Conservation (phyloP, 2,888 invertebrate genomes). For the Pimpla rufipes region DNA sequence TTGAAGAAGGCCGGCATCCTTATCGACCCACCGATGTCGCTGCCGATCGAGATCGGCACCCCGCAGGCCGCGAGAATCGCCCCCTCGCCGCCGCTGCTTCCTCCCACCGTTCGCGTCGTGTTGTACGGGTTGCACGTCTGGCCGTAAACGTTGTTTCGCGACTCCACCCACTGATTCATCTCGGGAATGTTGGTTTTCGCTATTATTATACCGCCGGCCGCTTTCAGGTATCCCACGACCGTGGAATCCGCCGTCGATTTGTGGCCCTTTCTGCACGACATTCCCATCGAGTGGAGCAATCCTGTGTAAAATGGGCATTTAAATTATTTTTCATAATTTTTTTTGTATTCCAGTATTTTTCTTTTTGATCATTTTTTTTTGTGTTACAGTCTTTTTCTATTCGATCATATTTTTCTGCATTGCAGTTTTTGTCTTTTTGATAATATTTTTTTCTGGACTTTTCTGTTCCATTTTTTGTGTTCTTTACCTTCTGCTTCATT, state of each 20-base stretch:
- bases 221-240: constrained; percentile 90
- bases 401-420: constrained; percentile 1
- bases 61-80: constrained; percentile 92
- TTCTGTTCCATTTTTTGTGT: neutral
- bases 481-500: constrained; percentile 90
- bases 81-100: constrained; percentile 96
- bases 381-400: neutral
- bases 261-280: constrained; percentile 87
- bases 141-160: constrained; percentile 95
- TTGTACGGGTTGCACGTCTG: constrained; percentile 97
- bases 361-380: constrained; percentile 28
- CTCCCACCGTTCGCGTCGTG: constrained; percentile 93
- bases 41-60: constrained; percentile 94
- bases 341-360: neutral
- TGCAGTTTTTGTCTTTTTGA: constrained; percentile 6
- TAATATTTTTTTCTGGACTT: neutral
- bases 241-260: constrained; percentile 92
- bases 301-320: constrained; percentile 69
- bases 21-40: constrained; percentile 98
- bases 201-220: constrained; percentile 94
- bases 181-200: constrained; percentile 98
- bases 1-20: constrained; percentile 96
- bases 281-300: constrained; percentile 90
- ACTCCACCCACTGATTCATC: constrained; percentile 96
- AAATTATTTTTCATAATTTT: constrained; percentile 35